These are phyloP conservation scores for Trichopoda pennipes DNA, from an alignment of 2,888 invertebrate genomes.

Conservation along the genomic window DNA sequence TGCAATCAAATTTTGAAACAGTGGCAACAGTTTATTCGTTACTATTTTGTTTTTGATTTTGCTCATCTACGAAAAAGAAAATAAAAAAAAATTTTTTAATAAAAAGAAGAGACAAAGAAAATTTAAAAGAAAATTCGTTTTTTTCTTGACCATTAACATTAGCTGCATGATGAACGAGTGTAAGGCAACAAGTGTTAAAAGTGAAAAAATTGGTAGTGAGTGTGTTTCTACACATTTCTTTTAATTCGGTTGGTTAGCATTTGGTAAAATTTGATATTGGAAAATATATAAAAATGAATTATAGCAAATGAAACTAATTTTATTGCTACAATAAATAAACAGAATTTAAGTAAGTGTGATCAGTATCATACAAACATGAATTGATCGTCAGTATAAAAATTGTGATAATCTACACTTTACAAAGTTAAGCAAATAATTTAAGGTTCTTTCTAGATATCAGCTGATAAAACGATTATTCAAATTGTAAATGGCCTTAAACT, in stretches of 20 bases:
- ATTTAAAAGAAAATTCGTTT: constrained; percentile 5
- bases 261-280: constrained; percentile 28
- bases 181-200: constrained; percentile 51
- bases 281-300: constrained; percentile 29
- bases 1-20: constrained; percentile 39
- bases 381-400: neutral
- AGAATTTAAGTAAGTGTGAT: constrained; percentile 22
- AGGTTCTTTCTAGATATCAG: no score
- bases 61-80: constrained; percentile 14
- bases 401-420: no score
- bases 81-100: constrained; percentile 25
- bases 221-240: constrained; percentile 42
- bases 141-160: constrained; percentile 65
- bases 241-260: constrained; percentile 10
- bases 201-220: constrained; percentile 7
- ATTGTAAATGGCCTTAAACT: no score
- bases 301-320: constrained; percentile 40
- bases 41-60: constrained; percentile 18
- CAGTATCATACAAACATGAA: neutral
- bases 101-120: no score
- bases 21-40: constrained; percentile 20
- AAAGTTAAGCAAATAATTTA: no score
- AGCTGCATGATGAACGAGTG: constrained; percentile 51
- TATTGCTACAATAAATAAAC: constrained; percentile 6
- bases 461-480: no score